Evolutionary conservation across 2,113 vertebrate genomes (phyloP).

Genomic region (Sylvietta virens): DNA sequence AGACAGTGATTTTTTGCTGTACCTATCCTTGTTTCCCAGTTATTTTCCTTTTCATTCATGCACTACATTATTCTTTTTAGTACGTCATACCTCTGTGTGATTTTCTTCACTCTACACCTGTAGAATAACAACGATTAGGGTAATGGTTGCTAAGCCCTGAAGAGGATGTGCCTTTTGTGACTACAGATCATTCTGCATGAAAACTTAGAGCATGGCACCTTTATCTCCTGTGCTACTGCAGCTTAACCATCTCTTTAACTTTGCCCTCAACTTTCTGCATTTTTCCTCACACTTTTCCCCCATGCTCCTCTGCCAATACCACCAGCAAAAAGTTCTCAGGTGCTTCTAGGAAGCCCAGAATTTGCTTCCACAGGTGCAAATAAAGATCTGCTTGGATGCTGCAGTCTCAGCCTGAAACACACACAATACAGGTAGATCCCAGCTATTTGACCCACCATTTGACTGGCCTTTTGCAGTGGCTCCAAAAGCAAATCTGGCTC

Average conservation of each 20-base stretch:
- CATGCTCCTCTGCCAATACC: not conserved
- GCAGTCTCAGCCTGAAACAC: not conserved
- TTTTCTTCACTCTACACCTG: not conserved
- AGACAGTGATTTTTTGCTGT: not conserved
- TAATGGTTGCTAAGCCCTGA: not conserved
- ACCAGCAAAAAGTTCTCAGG: not conserved
- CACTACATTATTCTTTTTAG: not conserved
- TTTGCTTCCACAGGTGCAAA: not conserved
- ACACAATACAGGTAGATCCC: fast-evolving
- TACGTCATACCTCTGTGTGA: not conserved
- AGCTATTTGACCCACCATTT: not conserved
- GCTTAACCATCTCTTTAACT: not conserved
- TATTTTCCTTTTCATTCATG: not conserved
- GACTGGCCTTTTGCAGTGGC: fast-evolving
- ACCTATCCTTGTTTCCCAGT: not conserved
- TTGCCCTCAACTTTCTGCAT: not conserved
- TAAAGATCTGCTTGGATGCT: not conserved
- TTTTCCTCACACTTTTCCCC: not conserved
- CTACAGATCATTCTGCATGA: not conserved
- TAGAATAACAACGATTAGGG: not conserved
- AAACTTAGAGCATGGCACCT: not conserved
- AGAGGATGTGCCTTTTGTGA: not conserved
- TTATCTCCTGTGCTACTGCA: not conserved
- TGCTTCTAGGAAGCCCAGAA: not conserved
- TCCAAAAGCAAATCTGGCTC: not conserved